Percentiles rank a stretch among this genome's conserved stretches.
phyloP scores from a whole-genome alignment of 2,113 vertebrate species.

The Galbula dea region DNA sequence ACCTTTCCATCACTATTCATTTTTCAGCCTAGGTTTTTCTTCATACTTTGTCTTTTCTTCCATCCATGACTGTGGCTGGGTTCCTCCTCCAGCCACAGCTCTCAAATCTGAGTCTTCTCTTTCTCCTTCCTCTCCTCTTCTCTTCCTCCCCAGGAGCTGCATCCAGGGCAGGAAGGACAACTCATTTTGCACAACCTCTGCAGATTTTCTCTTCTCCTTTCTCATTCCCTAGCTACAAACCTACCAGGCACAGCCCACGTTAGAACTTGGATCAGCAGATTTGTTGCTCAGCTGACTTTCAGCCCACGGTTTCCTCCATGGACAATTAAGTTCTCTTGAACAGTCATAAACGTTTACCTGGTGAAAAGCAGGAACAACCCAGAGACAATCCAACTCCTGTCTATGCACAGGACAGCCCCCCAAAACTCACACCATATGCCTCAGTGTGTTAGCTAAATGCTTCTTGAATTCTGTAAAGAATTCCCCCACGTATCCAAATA shows the following conservation, averaged over 20 bases:
- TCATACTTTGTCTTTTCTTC: neutral
- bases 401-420: too few species aligned
- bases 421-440: too few species aligned
- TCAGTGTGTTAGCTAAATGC: too few species aligned
- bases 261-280: neutral
- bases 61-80: neutral
- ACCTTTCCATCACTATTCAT: slow-evolving; percentile 33
- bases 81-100: neutral
- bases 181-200: neutral
- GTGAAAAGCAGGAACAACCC: neutral
- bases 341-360: neutral
- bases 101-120: neutral
- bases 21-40: slow-evolving; percentile 8
- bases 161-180: neutral
- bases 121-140: neutral
- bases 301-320: neutral
- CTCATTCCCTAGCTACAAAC: neutral
- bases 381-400: neutral
- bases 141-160: neutral
- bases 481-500: too few species aligned
- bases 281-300: neutral
- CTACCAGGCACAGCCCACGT: neutral
- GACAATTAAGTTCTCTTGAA: neutral
- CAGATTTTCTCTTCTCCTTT: neutral
- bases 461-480: neutral